Percentiles rank a stretch among this genome's conserved stretches.
phyloP scores from a whole-genome alignment of 1,140 invertebrate species.

The Panonychus citri region DNA sequence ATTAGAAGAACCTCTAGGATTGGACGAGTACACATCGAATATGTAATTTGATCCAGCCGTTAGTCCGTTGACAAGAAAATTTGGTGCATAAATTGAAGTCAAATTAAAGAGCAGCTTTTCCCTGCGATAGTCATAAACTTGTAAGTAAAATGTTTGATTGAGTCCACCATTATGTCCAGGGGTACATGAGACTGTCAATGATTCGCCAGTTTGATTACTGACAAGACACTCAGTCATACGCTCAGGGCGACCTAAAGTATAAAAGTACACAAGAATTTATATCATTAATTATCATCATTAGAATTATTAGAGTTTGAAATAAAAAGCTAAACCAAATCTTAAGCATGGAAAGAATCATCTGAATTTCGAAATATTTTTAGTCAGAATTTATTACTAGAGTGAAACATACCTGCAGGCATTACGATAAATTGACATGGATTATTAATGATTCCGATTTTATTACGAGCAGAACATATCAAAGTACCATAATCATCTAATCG shows the following conservation, averaged over 20 bases:
- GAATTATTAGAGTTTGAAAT: too few relatives aligned
- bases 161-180: slow-evolving; percentile 64
- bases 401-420: slow-evolving; percentile 15
- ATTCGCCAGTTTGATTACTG: slow-evolving; percentile 14
- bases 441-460: slow-evolving; percentile 15
- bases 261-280: too few relatives aligned
- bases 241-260: slow-evolving; percentile 31
- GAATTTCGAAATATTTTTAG: too few relatives aligned
- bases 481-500: slow-evolving; percentile 12
- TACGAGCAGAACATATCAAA: slow-evolving; percentile 17
- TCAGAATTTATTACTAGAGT: too few relatives aligned
- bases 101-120: slow-evolving; percentile 11
- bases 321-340: too few relatives aligned
- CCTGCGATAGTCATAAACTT: slow-evolving; percentile 35
- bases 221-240: neutral
- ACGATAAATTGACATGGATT: slow-evolving; percentile 17
- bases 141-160: slow-evolving; percentile 50
- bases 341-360: too few relatives aligned
- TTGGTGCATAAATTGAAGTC: slow-evolving; percentile 7
- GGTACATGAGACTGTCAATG: slow-evolving; percentile 42
- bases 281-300: too few relatives aligned
- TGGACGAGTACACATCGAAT: slow-evolving; percentile 25
- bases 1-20: slow-evolving; percentile 6
- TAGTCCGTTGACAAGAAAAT: slow-evolving; percentile 12
- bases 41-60: slow-evolving; percentile 10